Conservation (phyloP, 2,888 invertebrate species). For the Platynereis dumerilii region DNA sequence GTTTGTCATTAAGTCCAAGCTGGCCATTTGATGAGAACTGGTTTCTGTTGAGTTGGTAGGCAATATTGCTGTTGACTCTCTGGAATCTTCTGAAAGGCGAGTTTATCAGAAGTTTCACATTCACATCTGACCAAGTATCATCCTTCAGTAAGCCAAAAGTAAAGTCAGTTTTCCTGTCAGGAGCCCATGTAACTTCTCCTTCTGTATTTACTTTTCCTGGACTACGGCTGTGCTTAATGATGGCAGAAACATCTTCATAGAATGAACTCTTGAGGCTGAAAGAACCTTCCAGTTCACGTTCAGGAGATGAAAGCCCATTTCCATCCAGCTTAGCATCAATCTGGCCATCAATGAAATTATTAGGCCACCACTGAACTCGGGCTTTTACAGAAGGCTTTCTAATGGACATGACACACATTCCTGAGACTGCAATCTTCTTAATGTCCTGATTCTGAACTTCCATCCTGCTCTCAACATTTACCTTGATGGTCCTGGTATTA, state of each 20-base stretch:
- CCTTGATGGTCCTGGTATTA: too few relatives aligned
- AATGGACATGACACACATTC: too few relatives aligned
- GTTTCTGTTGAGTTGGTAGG: too few relatives aligned
- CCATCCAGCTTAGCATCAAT: neutral
- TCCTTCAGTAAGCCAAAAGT: neutral
- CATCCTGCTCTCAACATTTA: too few relatives aligned
- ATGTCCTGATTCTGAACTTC: too few relatives aligned
- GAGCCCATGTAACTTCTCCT: slow-evolving; percentile 27
- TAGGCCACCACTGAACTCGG: neutral
- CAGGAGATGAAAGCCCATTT: neutral
- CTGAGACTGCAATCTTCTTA: too few relatives aligned
- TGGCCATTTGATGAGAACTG: too few relatives aligned
- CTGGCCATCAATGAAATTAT: neutral
- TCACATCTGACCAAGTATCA: neutral
- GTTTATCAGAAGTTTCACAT: neutral
- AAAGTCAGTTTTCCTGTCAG: slow-evolving; percentile 13
- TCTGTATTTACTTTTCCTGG: neutral
- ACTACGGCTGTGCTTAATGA: neutral
- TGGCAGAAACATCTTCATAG: neutral
- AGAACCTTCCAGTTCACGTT: neutral
- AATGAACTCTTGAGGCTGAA: neutral
- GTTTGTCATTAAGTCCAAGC: too few relatives aligned
- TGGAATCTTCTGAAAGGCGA: neutral
- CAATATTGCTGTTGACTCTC: too few relatives aligned
- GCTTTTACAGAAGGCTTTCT: neutral